Evolutionary conservation across 2,113 vertebrate genomes (phyloP), one percentile per base, ranked within the genome.

Genomic region (Ammodytes marinus): DNA sequence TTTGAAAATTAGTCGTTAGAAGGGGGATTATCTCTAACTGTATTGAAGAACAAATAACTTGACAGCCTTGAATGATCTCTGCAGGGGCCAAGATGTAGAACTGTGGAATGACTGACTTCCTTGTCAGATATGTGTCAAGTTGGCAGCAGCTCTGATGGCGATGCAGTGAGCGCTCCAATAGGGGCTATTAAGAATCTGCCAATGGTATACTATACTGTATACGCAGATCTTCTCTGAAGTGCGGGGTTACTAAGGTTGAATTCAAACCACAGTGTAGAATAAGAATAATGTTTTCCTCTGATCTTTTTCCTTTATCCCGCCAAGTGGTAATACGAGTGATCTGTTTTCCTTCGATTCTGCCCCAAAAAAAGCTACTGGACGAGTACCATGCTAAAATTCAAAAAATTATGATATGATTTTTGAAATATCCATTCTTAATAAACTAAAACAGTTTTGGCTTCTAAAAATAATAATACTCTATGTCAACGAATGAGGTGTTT

Each of bases 131-230:
- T 45, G 73, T 81, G 65, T 54, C 8, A 57, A 70, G 60, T 47
- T 90, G 80, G 83, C 82, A 79, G 61, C 4, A 27, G 2, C 80
- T 75, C 54, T 66, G 79, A 79, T 50, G 15, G 50, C 19, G 43
- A 77, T 80, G 69, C 60, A 57, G 73, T 4, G 57, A 88, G 60
- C 0, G 8, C 68, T 85, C 45, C 70, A 86, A 89, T 66, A 6
- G 58, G 17, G 69, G 19, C 69, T 27, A 89, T 86, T 85, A 69
- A 58, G 79, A 90, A 82, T 91, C 78, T 83, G 76, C 70, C 86
- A 68, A 27, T 68, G 70, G 10, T 49, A 46, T 71, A 27, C 27
- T 49, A 46, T 71, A 27, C 27, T 27, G 27, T 27, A 27, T 27
- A 27, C 27, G 49, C 27, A 81, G 80, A 78, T 86, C 52, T 75